Percentiles rank a stretch among this genome's conserved stretches.
These are phyloP conservation scores for Proctacanthus coquilletti DNA, from an alignment of 1,140 invertebrate species.

Conservation along the genomic window DNA sequence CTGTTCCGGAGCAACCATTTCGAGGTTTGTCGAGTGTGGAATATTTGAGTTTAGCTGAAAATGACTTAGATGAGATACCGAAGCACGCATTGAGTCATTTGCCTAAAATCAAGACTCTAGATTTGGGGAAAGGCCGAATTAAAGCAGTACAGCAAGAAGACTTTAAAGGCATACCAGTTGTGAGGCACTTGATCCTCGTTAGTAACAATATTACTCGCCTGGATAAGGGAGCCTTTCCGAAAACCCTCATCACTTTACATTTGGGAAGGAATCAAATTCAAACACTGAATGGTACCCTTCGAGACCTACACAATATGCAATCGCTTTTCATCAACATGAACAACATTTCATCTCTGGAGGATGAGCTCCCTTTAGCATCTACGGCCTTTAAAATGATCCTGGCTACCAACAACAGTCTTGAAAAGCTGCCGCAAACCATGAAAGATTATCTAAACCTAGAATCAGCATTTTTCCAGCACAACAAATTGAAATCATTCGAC, in stretches of 20 bases:
- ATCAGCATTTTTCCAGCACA: slow-evolving; percentile 50
- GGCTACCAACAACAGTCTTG: slow-evolving; percentile 52
- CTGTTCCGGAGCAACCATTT: slow-evolving; percentile 50
- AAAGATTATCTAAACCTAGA: slow-evolving; percentile 46
- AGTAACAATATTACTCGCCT: slow-evolving; percentile 53
- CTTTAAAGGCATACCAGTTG: slow-evolving; percentile 48
- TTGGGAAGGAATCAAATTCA: slow-evolving; percentile 53
- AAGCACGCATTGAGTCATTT: slow-evolving; percentile 50
- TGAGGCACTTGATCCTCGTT: slow-evolving; percentile 51
- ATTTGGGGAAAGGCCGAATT: slow-evolving; percentile 54
- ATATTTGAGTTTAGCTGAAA: slow-evolving; percentile 58
- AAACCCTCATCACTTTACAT: slow-evolving; percentile 47
- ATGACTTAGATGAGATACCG: slow-evolving; percentile 50
- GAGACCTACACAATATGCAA: slow-evolving; percentile 49
- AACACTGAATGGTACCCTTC: slow-evolving; percentile 54
- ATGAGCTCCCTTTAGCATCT: slow-evolving; percentile 48
- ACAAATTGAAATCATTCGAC: slow-evolving; percentile 49
- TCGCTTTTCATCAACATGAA: slow-evolving; percentile 66
- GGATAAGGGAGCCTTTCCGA: slow-evolving; percentile 45
- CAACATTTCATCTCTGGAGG: slow-evolving; percentile 51
- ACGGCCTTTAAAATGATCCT: slow-evolving; percentile 49
- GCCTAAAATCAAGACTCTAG: slow-evolving; percentile 51
- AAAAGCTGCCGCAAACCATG: slow-evolving; percentile 50
- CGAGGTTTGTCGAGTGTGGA: slow-evolving; percentile 48
- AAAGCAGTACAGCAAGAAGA: slow-evolving; percentile 41